Evolutionary conservation across 1,140 invertebrate species (phyloP), one percentile per base, ranked within the genome.

Genomic region (Palaemon carinicauda): DNA sequence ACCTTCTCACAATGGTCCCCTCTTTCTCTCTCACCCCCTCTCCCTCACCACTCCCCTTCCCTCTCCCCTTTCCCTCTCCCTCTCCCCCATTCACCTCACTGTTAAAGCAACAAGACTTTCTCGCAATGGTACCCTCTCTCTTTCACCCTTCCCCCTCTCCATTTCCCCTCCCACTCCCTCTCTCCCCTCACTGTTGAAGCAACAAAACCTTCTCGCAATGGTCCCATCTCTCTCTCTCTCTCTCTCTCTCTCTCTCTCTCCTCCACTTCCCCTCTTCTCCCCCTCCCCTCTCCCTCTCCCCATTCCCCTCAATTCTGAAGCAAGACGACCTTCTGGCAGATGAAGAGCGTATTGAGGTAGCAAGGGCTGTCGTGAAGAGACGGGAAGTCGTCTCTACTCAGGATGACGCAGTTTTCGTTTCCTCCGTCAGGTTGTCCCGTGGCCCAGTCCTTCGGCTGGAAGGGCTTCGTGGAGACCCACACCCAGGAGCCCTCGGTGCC

Each of bases 291-390:
- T n/a, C n/a, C n/a, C n/a, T n/a, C n/a, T n/a, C n/a, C n/a, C n/a
- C n/a, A n/a, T n/a, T n/a, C n/a, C n/a, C n/a, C n/a, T n/a, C n/a
- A n/a, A n/a, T n/a, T n/a, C n/a, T n/a, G n/a, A n/a, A n/a, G n/a
- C n/a, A n/a, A n/a, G n/a, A n/a, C n/a, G n/a, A n/a, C n/a, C n/a
- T n/a, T n/a, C n/a, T n/a, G n/a, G n/a, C 83, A 86, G 83, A 86
- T 86, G 77, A 86, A 86, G 60, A 50, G 69, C 14, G 83, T 74
- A 27, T 79, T 54, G 33, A 65, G 71, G 29, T 79, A 74, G 83
- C 83, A 86, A 19, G 83, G 83, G 24, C 77, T 80, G 77, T 86
- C 83, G 51, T 86, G 83, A 12, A 86, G 83, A 29, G 83, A 27
- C 5, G 83, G 83, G 77, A 54, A 71, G 24, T 86, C 83, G 77